A percentile compares a stretch with the other conserved stretches of the same genome.
Conservation (phyloP, 1,140 invertebrate genomes). For the Coenobita brevimanus region DNA sequence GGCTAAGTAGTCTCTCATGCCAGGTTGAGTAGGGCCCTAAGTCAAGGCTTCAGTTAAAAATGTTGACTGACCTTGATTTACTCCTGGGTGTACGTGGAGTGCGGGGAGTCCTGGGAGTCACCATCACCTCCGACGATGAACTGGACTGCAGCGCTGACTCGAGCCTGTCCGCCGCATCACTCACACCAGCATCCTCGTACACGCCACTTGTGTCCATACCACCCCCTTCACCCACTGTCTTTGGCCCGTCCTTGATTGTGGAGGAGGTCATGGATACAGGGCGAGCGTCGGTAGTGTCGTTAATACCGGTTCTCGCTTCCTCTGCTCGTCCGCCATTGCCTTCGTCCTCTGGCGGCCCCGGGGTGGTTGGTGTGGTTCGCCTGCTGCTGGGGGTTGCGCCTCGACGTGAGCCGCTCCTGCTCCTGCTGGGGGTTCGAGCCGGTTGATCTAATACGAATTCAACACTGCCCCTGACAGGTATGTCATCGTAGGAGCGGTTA, state of each 20-base stretch:
- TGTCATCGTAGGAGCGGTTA: slow-evolving; percentile 49
- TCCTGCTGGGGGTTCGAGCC: slow-evolving; percentile 46
- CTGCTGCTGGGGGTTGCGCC: slow-evolving; percentile 23
- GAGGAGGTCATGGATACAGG: background rate
- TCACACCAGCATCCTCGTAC: slow-evolving; percentile 66
- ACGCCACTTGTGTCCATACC: slow-evolving; percentile 58
- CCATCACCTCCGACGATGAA: slow-evolving; percentile 50
- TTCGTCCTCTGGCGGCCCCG: slow-evolving; percentile 15
- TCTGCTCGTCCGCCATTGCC: background rate
- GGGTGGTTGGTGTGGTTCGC: slow-evolving; percentile 49
- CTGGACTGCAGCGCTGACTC: slow-evolving; percentile 57
- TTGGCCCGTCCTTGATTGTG: background rate
- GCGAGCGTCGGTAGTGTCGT: background rate
- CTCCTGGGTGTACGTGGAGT: slow-evolving; percentile 61
- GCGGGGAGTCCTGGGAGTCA: slow-evolving; percentile 59
- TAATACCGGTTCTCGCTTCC: background rate
- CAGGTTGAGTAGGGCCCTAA: no score
- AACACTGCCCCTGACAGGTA: slow-evolving; percentile 52
- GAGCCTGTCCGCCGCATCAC: slow-evolving; percentile 58
- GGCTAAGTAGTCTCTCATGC: no score
- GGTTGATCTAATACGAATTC: slow-evolving; percentile 61
- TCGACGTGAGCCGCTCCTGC: slow-evolving; percentile 49
- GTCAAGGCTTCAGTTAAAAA: no score
- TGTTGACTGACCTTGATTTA: slow-evolving; percentile 67
- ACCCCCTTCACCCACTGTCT: slow-evolving; percentile 2